Percentiles rank a stretch among this genome's conserved stretches.
phyloP scores from a whole-genome alignment of 1,140 invertebrate genomes.

The Aphis gossypii region DNA sequence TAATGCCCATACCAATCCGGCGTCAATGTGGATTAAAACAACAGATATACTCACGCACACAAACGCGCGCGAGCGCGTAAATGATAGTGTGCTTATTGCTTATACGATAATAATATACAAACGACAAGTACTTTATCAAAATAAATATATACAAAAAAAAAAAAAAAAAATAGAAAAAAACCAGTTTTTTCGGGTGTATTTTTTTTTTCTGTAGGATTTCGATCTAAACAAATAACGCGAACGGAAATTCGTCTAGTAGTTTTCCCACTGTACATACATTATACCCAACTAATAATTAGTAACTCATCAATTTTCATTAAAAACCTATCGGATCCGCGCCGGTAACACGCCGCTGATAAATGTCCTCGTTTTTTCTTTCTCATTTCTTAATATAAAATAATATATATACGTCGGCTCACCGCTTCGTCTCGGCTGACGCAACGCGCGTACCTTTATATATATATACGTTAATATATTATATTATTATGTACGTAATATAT shows the following conservation, averaged over 20 bases:
- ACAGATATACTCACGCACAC: neutral
- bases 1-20: neutral
- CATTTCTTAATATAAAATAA: neutral
- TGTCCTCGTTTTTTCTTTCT: neutral
- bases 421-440: neutral
- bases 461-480: neutral
- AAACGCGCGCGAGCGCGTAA: neutral
- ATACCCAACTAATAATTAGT: slow-evolving; percentile 7
- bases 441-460: neutral
- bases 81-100: neutral
- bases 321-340: neutral
- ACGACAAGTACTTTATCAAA: slow-evolving; percentile 48
- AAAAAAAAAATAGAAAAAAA: slow-evolving; percentile 1
- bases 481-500: neutral
- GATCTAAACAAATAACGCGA: neutral
- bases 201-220: neutral
- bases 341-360: slow-evolving; percentile 16
- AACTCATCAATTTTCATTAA: slow-evolving; percentile 53
- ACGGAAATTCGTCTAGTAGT: slow-evolving; percentile 17
- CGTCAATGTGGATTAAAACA: slow-evolving; percentile 47
- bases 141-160: neutral
- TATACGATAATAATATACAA: neutral
- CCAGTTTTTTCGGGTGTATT: slow-evolving; percentile 37
- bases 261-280: neutral
- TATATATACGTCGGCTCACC: neutral